Conservation (phyloP, 1,140 invertebrate species). For the Mesaphorura yosii region DNA sequence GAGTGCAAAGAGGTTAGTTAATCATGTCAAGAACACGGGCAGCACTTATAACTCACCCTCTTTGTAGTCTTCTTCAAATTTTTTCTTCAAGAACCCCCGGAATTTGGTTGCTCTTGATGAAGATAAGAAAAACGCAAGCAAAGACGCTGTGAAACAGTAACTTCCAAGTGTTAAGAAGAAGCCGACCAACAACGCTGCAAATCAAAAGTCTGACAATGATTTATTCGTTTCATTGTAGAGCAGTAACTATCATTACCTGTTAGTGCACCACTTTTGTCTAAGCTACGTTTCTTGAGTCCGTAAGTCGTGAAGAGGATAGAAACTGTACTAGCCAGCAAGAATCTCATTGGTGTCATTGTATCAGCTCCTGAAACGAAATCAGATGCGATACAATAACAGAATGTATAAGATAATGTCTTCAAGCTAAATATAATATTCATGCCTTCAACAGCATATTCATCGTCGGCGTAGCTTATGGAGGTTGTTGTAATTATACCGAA, state of each 20-base stretch:
- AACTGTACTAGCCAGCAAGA: conserved; percentile 54
- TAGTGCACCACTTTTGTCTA: conserved; percentile 56
- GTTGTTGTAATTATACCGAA: conserved; percentile 46
- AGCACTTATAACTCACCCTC: conserved; percentile 47
- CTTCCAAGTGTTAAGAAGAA: conserved; percentile 68
- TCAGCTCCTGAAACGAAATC: no score
- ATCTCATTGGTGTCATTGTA: conserved; percentile 58
- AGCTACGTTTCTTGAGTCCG: conserved; percentile 53
- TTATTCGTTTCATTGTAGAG: no score
- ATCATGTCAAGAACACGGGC: conserved; percentile 1
- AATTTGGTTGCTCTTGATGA: conserved; percentile 75
- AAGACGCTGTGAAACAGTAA: conserved; percentile 58
- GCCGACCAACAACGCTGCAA: conserved; percentile 56
- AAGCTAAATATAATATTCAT: conserved; percentile 8
- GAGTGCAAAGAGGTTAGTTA: conserved; percentile 7
- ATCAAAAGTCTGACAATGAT: no score
- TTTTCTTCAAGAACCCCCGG: conserved; percentile 52
- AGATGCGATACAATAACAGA: no score
- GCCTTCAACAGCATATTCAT: conserved; percentile 31
- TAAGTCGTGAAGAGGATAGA: conserved; percentile 53
- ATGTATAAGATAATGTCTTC: no score
- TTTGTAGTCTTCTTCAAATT: conserved; percentile 66
- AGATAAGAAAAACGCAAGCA: conserved; percentile 66
- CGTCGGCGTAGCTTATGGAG: background rate
- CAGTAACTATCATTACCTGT: conserved; percentile 54